These are phyloP conservation scores for Nomada goodeniana DNA, from an alignment of 2,888 invertebrate genomes.

Conservation along the genomic window DNA sequence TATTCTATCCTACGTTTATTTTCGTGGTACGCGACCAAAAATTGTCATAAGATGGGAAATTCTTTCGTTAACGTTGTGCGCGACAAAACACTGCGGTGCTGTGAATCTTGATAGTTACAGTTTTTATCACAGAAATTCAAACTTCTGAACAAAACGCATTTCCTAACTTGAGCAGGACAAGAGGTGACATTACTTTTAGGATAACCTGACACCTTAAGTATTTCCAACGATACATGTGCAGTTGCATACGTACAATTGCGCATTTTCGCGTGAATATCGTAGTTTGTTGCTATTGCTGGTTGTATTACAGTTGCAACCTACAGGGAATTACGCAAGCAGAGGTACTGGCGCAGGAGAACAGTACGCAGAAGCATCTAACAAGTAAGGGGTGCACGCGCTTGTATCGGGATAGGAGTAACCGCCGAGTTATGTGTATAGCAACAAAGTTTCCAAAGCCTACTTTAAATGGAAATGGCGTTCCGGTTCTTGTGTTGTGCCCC, in stretches of 20 bases:
- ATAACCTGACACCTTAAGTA: neutral
- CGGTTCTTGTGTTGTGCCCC: constrained; percentile 20
- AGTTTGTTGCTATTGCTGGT: neutral
- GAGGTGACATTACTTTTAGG: too few species aligned
- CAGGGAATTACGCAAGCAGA: constrained; percentile 21
- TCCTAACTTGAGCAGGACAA: too few species aligned
- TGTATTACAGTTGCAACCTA: constrained; percentile 35
- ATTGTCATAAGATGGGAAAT: too few species aligned
- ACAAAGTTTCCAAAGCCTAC: constrained; percentile 65
- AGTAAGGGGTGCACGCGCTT: constrained; percentile 29
- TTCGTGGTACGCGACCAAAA: too few species aligned
- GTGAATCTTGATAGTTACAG: too few species aligned
- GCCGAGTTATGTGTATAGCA: constrained; percentile 60
- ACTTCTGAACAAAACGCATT: too few species aligned
- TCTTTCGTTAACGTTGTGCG: too few species aligned
- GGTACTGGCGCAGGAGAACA: constrained; percentile 8
- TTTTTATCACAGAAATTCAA: too few species aligned
- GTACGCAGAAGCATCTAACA: neutral
- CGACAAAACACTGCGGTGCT: too few species aligned
- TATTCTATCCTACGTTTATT: too few species aligned
- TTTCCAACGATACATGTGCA: neutral
- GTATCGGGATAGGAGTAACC: constrained; percentile 36
- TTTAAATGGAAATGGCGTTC: constrained; percentile 71
- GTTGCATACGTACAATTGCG: neutral
- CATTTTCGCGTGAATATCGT: neutral